Conservation (phyloP, 2,113 vertebrate genomes). For the Onychostoma macrolepis region DNA sequence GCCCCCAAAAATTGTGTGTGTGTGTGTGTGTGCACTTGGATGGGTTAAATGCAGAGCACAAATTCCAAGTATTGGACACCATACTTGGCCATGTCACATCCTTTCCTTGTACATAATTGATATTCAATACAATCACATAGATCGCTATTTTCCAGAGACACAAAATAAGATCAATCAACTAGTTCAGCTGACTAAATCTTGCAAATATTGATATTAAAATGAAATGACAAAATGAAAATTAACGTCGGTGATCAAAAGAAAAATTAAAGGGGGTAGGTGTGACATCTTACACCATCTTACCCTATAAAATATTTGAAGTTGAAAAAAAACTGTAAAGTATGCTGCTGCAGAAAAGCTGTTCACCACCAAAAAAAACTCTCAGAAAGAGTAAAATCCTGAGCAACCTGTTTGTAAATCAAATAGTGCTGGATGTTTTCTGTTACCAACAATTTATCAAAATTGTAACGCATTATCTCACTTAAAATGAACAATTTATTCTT, state of each 20-base stretch:
- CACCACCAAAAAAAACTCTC: neutral
- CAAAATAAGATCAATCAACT: no score
- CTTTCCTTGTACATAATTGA: no score
- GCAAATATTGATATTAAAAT: neutral
- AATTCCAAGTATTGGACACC: no score
- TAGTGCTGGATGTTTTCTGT: neutral
- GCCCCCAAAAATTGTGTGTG: no score
- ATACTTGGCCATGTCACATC: no score
- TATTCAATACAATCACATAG: no score
- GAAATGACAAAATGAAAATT: neutral
- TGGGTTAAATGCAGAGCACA: no score
- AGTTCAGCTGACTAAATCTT: neutral
- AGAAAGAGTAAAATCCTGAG: neutral
- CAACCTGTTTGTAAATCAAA: neutral
- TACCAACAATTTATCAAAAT: neutral
- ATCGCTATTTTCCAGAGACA: no score
- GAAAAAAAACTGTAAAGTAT: neutral
- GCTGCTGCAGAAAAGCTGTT: neutral
- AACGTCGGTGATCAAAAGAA: neutral
- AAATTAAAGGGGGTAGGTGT: neutral
- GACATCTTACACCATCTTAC: neutral
- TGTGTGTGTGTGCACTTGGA: no score
- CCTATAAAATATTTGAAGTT: neutral
- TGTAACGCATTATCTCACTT: neutral
- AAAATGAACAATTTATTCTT: neutral